A percentile compares a stretch with the other conserved stretches of the same genome.
These are phyloP conservation scores for Lordiphosa collinella DNA, from an alignment of 1,140 invertebrate genomes.

Conservation along the genomic window DNA sequence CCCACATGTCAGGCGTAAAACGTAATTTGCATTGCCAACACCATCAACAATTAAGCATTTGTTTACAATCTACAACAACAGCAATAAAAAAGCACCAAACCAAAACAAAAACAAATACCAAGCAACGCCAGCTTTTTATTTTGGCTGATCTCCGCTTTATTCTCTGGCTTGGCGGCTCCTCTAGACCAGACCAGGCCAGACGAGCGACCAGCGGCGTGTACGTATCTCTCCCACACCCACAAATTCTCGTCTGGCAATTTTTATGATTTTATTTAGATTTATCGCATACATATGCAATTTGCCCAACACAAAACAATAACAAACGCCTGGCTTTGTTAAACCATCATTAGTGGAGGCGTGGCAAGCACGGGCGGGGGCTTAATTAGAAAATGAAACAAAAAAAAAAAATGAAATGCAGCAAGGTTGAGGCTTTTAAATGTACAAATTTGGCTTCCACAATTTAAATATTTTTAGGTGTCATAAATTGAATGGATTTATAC, in stretches of 20 bases:
- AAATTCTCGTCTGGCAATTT: constrained; percentile 36
- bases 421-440: constrained; percentile 20
- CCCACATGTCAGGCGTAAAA: constrained; percentile 44
- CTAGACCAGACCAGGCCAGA: background rate
- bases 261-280: constrained; percentile 53
- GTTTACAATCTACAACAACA: constrained; percentile 57
- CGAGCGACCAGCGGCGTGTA: too few species aligned
- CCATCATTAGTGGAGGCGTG: background rate
- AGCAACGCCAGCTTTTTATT: constrained; percentile 10
- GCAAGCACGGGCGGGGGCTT: background rate
- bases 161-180: background rate
- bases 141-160: constrained; percentile 6
- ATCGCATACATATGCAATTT: constrained; percentile 25
- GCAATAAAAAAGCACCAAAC: constrained; percentile 14
- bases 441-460: constrained; percentile 21
- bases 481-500: constrained; percentile 4
- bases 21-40: constrained; percentile 59
- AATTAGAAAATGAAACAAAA: constrained; percentile 17
- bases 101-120: constrained; percentile 31
- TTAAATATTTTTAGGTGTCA: constrained; percentile 12
- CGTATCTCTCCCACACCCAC: constrained; percentile 39
- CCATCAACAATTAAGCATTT: constrained; percentile 65
- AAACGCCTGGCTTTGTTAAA: constrained; percentile 26
- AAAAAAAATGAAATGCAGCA: constrained; percentile 35
- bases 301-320: constrained; percentile 10